phyloP scores from a whole-genome alignment of 2,888 invertebrate genomes.

The Erynnis tages region DNA sequence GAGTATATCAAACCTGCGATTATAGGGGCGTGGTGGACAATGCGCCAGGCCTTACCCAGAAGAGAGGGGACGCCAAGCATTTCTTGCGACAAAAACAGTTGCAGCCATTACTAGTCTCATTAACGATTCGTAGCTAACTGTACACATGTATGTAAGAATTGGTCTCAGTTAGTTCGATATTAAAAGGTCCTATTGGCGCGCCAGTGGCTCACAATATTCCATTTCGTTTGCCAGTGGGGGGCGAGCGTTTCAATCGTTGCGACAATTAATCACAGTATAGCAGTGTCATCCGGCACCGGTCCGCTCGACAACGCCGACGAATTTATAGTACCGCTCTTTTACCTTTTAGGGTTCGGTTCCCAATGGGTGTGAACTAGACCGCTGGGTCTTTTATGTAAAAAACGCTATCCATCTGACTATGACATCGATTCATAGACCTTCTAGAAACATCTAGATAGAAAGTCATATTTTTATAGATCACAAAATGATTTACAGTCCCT shows the following conservation, averaged over 20 bases:
- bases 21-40: too few relatives aligned
- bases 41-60: too few relatives aligned
- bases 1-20: too few relatives aligned
- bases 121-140: conserved; percentile 36
- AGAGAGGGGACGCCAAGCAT: too few relatives aligned
- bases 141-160: conserved; percentile 52
- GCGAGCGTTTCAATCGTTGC: conserved; percentile 73
- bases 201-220: conserved; percentile 67
- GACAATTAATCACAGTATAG: conserved; percentile 79
- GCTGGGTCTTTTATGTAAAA: too few relatives aligned
- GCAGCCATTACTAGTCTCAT: not conserved
- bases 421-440: too few relatives aligned
- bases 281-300: conserved; percentile 72
- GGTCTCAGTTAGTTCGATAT: conserved; percentile 63
- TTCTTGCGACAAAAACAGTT: too few relatives aligned
- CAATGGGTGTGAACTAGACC: too few relatives aligned
- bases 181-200: conserved; percentile 65
- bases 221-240: conserved; percentile 78
- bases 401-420: too few relatives aligned
- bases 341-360: not conserved
- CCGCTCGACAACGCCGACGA: conserved; percentile 49
- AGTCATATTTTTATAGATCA: too few relatives aligned
- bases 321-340: conserved; percentile 1
- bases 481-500: too few relatives aligned
- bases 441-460: too few relatives aligned